Base-by-base conservation (phyloP, 92 coral and sea anemone genomes). In the Paramuricea clavata region DNA sequence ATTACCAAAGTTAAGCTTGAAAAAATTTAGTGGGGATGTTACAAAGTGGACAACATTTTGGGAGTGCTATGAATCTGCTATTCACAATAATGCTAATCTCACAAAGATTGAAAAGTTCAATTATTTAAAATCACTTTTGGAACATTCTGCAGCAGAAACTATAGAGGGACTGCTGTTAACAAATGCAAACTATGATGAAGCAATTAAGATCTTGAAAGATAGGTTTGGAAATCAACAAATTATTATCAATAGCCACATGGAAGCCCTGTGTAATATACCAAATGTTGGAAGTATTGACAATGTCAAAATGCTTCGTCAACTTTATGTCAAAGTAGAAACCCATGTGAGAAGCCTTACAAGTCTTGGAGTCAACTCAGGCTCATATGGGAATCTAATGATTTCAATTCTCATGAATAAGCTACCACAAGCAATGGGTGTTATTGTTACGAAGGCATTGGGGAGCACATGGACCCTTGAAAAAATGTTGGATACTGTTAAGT, bases 31-130 rank as follows among this genome's bases (percentile, higher is more conserved):
- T n/a, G n/a, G n/a, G n/a, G n/a, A n/a, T n/a, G n/a, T n/a, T n/a
- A n/a, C n/a, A n/a, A n/a, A n/a, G 17, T 85, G 88, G 88, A 26
- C 68, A 5, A 47, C 83, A 5, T 86, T 86, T 31, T 86, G 89
- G 89, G 89, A 86, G 41, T 60, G 83, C 44, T 86, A 49, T 49
- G 25, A 59, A 8, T 86, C 85, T 15, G 84, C 89, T 19, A 78
- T 86, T 22, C 85, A 86, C 28, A 71, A 78, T 21, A 68, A 78
- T 35, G 10, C 43, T 22, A 41, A 49, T 22, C 43, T 76, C 3
- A 64, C 71, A 30, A 59, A 86, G 21, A 49, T 86, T 47, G 89
- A 86, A 23, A 86, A 86, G 61, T 76, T 86, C 27, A 72, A 76
- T n/a, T 75, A 75, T 76, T 43, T 85, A 1, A 21, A 50, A 10